Evolutionary conservation across 1,140 invertebrate species (phyloP).

Genomic region (Episyrphus balteatus): DNA sequence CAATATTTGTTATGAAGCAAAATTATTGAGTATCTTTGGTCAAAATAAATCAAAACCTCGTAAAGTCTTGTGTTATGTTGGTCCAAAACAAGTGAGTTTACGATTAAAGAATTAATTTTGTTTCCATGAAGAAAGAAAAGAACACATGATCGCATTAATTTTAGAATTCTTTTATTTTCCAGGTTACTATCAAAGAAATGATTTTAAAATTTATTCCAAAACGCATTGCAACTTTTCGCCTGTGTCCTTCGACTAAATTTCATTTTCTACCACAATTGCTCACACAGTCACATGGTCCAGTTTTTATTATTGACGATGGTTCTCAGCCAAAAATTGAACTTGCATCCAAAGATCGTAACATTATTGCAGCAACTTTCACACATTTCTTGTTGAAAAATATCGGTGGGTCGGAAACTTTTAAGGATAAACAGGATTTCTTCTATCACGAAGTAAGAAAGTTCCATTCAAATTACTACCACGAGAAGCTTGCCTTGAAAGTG

Average conservation of each 20-base stretch:
- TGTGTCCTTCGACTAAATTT: conserved; percentile 82
- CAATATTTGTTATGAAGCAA: conserved; percentile 76
- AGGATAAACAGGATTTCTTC: conserved; percentile 91
- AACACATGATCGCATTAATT: neutral
- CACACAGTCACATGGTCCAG: conserved; percentile 38
- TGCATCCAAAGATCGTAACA: conserved; percentile 70
- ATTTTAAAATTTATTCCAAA: conserved; percentile 86
- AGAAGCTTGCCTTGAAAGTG: conserved; percentile 72
- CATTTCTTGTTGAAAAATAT: conserved; percentile 90
- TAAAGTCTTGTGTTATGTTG: conserved; percentile 79
- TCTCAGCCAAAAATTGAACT: conserved; percentile 77
- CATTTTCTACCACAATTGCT: conserved; percentile 47
- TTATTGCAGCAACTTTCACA: conserved; percentile 86
- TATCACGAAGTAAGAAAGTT: conserved; percentile 83
- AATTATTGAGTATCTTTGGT: conserved; percentile 61
- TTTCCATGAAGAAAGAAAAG: neutral
- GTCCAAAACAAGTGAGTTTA: conserved; percentile 53
- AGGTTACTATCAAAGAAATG: conserved; percentile 85
- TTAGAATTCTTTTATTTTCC: conserved; percentile 38
- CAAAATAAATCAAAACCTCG: conserved; percentile 53
- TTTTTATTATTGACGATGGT: conserved; percentile 77
- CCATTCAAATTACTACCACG: conserved; percentile 74
- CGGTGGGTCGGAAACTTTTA: conserved; percentile 89
- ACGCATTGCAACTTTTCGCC: conserved; percentile 78
- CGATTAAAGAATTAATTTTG: neutral